Base-by-base conservation (phyloP, 2,888 invertebrate genomes). In the Augiades crinisus region DNA sequence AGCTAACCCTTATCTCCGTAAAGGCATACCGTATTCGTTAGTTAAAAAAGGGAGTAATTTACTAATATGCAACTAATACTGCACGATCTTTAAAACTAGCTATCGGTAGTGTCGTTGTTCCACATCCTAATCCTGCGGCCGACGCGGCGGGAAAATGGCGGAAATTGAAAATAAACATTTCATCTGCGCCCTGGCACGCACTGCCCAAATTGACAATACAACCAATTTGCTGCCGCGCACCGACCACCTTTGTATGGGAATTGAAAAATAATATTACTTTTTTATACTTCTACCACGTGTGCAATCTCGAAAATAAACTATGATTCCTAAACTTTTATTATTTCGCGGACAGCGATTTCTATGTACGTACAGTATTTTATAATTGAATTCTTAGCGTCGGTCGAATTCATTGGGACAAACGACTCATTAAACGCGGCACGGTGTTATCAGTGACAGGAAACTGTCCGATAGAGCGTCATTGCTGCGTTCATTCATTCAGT, bases 141-240 rank as follows among this genome's bases (percentile, higher is more conserved):
- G 78, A 66, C 74, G 80, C 76, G 78, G 76, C 73, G 73, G 80
- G 82, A 80, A 86, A 89, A 85, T 81, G 85, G 75, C 80, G 85
- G 85, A 87, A 88, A 89, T 89, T 88, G 89, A 89, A 89, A 88
- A 89, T 87, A 89, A 89, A 89, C 89, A 89, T 88, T 88, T 80
- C 82, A 81, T 85, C 85, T 83, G 82, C 82, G 80, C 81, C 71
- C 77, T 78, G 77, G 84, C 85, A 87, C 88, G 88, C 89, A 89
- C 88, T 88, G 88, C 81, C 87, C 88, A 86, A 89, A 88, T 87
- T 88, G 87, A 88, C 88, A 88, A 89, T 89, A 88, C 88, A 86
- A 85, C 87, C 88, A 89, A 88, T 88, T 88, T 88, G 81, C 75
- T 78, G 82, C 76, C 78, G 82, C 83, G 70, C 78, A 70, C 78